Conservation (phyloP, 92 coral and sea anemone species). For the Heliopora coerulea region DNA sequence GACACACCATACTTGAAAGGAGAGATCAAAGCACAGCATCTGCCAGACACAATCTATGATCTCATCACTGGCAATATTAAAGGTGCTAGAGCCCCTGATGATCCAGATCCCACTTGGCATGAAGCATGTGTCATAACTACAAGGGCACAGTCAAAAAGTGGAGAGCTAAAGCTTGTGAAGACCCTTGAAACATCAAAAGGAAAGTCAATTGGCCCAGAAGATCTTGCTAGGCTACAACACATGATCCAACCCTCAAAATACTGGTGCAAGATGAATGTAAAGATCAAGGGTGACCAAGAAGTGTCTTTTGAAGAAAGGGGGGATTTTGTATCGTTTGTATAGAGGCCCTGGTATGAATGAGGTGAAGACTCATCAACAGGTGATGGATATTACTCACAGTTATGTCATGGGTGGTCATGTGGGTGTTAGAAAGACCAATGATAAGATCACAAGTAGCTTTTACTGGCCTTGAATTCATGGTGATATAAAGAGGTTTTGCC, state of each 20-base stretch:
- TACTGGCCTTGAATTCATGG: too few species aligned
- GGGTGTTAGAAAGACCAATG: too few species aligned
- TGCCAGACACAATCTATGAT: conserved; percentile 48
- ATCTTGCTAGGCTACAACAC: too few species aligned
- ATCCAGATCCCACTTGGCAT: conserved; percentile 9
- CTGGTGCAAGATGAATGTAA: background rate
- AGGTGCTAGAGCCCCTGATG: conserved; percentile 19
- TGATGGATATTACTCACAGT: conserved; percentile 58
- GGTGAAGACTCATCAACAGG: too few species aligned
- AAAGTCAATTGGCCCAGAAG: too few species aligned
- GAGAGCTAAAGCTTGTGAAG: too few species aligned
- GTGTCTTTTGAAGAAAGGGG: conserved; percentile 27
- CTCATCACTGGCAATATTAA: conserved; percentile 46
- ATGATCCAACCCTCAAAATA: background rate
- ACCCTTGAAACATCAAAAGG: too few species aligned
- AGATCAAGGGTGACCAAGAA: background rate
- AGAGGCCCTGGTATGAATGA: too few species aligned
- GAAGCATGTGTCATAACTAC: conserved; percentile 29
- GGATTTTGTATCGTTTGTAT: too few species aligned
- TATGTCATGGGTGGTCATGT: too few species aligned
- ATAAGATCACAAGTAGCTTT: conserved; percentile 12
- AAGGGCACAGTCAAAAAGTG: too few species aligned
- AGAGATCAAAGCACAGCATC: conserved; percentile 54
- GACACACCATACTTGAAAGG: conserved; percentile 57
- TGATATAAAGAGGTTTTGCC: too few species aligned